phyloP scores from a whole-genome alignment of 2,888 invertebrate species.

The Melipona beecheii region DNA sequence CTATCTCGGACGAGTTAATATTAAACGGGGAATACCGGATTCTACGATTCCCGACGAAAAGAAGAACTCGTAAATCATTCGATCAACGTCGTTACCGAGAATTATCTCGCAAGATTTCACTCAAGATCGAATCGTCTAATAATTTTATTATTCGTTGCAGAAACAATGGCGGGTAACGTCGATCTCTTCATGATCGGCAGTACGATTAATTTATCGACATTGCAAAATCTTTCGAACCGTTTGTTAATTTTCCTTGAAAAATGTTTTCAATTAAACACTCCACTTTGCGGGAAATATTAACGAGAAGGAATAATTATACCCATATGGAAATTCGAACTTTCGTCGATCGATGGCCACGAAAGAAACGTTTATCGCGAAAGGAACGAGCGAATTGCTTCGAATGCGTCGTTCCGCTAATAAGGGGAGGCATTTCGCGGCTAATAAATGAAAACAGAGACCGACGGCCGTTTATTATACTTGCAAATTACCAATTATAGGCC shows the following conservation, averaged over 20 bases:
- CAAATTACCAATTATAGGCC: slow-evolving; percentile 79
- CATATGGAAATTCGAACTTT: too few relatives aligned
- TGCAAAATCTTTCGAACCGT: neutral
- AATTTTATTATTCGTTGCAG: neutral
- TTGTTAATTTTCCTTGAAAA: neutral
- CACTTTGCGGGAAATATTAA: neutral
- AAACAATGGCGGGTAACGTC: neutral
- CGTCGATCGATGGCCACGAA: neutral
- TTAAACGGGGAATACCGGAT: slow-evolving; percentile 15
- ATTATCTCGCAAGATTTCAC: neutral
- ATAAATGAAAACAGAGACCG: slow-evolving; percentile 78
- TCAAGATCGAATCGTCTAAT: neutral
- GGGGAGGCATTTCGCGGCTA: slow-evolving; percentile 77
- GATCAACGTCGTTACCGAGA: neutral
- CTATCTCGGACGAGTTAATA: too few relatives aligned
- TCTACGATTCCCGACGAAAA: slow-evolving; percentile 3
- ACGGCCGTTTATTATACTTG: slow-evolving; percentile 77
- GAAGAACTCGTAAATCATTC: neutral
- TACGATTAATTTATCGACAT: neutral
- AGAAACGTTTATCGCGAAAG: slow-evolving; percentile 42
- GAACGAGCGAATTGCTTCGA: slow-evolving; percentile 58
- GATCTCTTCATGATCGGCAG: neutral
- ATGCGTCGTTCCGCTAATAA: slow-evolving; percentile 77
- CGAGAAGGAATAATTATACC: neutral
- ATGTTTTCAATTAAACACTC: neutral